Percentiles rank a stretch among this genome's conserved stretches.
These are phyloP conservation scores for Diabrotica undecimpunctata DNA, from an alignment of 1,140 invertebrate genomes.

Conservation along the genomic window DNA sequence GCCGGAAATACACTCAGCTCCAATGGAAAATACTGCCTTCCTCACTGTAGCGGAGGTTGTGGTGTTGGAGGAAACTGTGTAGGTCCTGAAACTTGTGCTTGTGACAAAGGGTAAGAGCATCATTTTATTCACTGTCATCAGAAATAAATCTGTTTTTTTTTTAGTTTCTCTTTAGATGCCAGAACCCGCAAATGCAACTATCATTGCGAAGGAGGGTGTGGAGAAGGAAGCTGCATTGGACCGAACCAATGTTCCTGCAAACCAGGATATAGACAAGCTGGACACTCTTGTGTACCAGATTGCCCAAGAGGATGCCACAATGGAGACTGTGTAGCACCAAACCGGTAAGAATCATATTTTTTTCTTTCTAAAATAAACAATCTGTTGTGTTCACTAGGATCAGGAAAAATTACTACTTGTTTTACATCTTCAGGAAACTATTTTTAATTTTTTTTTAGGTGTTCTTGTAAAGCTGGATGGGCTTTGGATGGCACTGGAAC, in stretches of 20 bases:
- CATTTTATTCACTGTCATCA: not conserved
- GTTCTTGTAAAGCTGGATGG: conserved; percentile 63
- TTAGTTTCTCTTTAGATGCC: conserved; percentile 33
- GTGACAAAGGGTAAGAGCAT: conserved; percentile 50
- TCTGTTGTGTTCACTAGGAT: no score
- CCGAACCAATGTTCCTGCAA: conserved; percentile 54
- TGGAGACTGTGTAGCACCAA: conserved; percentile 44
- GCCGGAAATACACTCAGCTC: conserved; percentile 35
- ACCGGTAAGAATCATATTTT: conserved; percentile 9
- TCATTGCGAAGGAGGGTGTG: conserved; percentile 43
- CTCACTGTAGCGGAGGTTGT: conserved; percentile 43
- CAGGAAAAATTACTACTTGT: no score
- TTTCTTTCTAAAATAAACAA: no score
- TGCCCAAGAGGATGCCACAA: conserved; percentile 57
- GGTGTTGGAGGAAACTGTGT: conserved; percentile 50
- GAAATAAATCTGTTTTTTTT: conserved; percentile 18
- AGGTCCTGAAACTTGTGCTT: conserved; percentile 50
- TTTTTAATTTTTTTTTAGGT: conserved; percentile 4
- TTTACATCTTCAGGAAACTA: no score
- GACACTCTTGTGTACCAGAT: conserved; percentile 52
- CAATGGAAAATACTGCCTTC: conserved; percentile 39
- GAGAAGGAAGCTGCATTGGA: conserved; percentile 48
- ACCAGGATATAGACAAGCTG: conserved; percentile 47
- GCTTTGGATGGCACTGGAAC: conserved; percentile 48
- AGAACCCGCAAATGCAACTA: conserved; percentile 38